Evolutionary conservation across 2,888 invertebrate genomes (phyloP), one percentile per base, ranked within the genome.

Genomic region (Conomelus anceps): DNA sequence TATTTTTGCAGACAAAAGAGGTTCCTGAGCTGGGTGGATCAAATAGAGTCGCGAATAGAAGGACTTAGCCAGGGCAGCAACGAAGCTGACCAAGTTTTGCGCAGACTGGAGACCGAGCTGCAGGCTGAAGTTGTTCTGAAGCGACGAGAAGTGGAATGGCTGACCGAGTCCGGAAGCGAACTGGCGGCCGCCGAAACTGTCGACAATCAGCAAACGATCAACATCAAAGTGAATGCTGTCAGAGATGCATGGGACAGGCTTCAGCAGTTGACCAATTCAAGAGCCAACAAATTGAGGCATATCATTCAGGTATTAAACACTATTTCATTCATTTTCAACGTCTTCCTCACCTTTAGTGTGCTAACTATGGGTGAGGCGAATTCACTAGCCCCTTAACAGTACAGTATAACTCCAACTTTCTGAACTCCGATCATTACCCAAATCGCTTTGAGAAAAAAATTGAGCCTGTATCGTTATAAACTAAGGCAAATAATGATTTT

Each of bases 81-180:
- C n/a, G 90, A 90, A 24, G 90, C 90, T 20, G 91, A 91, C 3
- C 89, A 89, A 22, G 88, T 96, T 9, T 94, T 97, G 85, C 95
- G 95, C 89, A 95, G 96, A 91, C 93, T 97, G 90, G 96, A 96
- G 91, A 95, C 96, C 6, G 97, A 97, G 92, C 93, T 97, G 3
- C 95, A 96, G 92, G 95, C 96, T 0, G 97, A 97, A 93, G 95
- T 97, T 92, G 94, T 95, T 0, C 92, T 97, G 90, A 96, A 97
- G 92, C 96, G 96, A 92, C 95, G 96, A 4, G 97, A 98, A 92
- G 95, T 96, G 85, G 96, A 96, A 90, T 98, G 98, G 97, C 93
- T 98, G 22, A 92, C 95, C 6, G 94, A 94, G 90, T 96, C 96
- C 0, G 97, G 97, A 0, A 94, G 93, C 13, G 95, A 95, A 91